Conservation (phyloP, 2,113 vertebrate species). For the Nicator chloris region DNA sequence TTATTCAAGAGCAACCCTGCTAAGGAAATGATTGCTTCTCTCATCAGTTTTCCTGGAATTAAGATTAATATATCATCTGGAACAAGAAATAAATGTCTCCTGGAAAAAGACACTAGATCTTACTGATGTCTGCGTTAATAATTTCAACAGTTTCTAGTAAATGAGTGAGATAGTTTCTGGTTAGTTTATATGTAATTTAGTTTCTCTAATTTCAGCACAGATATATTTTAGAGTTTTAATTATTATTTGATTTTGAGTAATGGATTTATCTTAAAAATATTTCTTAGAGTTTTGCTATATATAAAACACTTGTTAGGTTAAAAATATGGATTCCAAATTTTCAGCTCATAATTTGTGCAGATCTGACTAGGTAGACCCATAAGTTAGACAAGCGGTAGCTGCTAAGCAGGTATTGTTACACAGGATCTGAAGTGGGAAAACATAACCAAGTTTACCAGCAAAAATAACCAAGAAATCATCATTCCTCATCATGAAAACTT, state of each 20-base stretch:
- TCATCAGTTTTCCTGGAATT: background rate
- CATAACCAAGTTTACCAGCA: background rate
- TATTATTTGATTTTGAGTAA: background rate
- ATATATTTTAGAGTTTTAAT: background rate
- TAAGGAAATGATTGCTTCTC: background rate
- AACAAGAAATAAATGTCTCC: background rate
- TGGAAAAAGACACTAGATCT: background rate
- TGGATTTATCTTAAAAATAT: background rate
- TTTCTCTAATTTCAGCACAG: background rate
- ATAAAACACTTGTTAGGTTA: background rate
- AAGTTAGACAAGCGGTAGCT: background rate
- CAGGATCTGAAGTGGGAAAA: background rate
- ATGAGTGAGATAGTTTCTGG: background rate
- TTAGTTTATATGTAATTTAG: background rate
- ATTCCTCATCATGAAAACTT: background rate
- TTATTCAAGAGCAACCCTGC: background rate
- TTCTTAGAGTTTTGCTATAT: background rate
- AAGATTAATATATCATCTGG: background rate
- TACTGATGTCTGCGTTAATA: background rate
- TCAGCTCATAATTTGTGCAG: background rate
- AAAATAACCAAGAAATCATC: background rate
- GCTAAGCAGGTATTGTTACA: background rate
- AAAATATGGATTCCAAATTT: background rate
- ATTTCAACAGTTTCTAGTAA: background rate
- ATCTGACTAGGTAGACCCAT: background rate